phyloP scores from a whole-genome alignment of 2,113 vertebrate species.

The Probosciger aterrimus region DNA sequence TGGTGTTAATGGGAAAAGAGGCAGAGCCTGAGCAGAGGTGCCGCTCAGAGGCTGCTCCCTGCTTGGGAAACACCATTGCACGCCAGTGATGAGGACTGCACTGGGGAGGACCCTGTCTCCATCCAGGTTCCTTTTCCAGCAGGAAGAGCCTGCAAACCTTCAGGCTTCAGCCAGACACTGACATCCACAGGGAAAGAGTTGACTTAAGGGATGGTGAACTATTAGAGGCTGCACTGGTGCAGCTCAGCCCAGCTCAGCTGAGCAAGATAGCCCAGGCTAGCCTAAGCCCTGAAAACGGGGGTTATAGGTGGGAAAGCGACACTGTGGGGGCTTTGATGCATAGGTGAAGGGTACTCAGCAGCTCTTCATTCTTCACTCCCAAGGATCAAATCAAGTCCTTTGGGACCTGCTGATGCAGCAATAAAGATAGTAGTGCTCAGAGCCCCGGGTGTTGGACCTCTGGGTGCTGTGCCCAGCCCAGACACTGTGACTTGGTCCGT shows the following conservation, averaged over 20 bases:
- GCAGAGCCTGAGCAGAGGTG: not conserved
- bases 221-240: not conserved
- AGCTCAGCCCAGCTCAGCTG: not conserved
- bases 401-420: not conserved
- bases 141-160: not conserved
- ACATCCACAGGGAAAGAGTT: not conserved
- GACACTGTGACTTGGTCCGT: too few species aligned
- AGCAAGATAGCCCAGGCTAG: not conserved
- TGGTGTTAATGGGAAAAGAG: fast-evolving
- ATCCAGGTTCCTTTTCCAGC: not conserved
- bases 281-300: not conserved
- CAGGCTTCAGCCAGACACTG: not conserved
- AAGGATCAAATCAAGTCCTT: not conserved
- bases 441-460: too few species aligned
- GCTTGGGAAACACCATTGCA: not conserved
- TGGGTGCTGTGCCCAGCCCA: not conserved
- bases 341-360: not conserved
- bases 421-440: not conserved
- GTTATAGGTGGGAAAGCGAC: not conserved
- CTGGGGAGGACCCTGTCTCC: not conserved
- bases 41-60: not conserved
- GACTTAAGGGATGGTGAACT: not conserved
- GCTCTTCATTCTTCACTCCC: not conserved
- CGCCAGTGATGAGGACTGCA: not conserved
- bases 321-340: not conserved